Conservation (phyloP, 2,113 vertebrate species). For the Corythornis vintsioides region DNA sequence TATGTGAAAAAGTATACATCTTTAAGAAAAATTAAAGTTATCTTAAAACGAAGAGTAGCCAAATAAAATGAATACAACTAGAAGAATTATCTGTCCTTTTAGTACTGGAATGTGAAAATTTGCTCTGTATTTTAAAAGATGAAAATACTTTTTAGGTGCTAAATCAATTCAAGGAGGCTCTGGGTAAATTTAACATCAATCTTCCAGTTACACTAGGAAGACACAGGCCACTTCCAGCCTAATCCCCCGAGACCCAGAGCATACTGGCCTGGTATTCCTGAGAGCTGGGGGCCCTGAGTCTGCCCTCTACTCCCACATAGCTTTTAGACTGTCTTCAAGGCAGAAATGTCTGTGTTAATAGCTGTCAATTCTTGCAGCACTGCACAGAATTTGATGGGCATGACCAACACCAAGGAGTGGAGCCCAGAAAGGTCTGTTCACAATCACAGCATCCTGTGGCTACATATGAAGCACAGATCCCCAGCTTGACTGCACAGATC, state of each 20-base stretch:
- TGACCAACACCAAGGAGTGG: neutral
- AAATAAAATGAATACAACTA: constrained; percentile 60
- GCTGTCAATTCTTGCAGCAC: neutral
- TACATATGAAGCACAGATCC: neutral
- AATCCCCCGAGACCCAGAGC: neutral
- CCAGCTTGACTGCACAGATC: neutral
- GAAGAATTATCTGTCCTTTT: constrained; percentile 49
- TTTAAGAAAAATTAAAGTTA: constrained; percentile 35
- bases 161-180: neutral
- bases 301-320: neutral
- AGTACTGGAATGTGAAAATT: constrained; percentile 19
- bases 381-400: neutral
- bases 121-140: constrained; percentile 15
- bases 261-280: neutral
- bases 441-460: neutral
- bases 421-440: neutral
- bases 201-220: neutral
- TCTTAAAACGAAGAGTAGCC: constrained; percentile 22
- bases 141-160: neutral
- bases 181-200: neutral
- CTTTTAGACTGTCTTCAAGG: neutral
- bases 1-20: constrained; percentile 33
- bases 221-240: neutral
- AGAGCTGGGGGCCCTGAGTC: neutral
- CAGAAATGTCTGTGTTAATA: neutral